phyloP scores from a whole-genome alignment of 2,797 vertebrate species.

The Cirrhinus molitorella region DNA sequence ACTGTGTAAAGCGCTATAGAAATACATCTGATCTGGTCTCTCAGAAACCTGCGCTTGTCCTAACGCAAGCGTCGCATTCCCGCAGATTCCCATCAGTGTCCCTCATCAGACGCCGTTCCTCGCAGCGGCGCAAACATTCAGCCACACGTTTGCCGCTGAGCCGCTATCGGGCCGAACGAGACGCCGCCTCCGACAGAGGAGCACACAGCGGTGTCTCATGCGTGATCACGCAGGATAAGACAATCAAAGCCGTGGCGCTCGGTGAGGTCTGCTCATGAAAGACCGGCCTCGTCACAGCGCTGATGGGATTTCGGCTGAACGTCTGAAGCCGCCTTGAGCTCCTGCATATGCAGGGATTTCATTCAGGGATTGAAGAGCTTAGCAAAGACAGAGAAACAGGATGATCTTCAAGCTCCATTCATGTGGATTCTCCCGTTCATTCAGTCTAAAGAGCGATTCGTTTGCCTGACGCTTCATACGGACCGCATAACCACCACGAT shows the following conservation, averaged over 20 bases:
- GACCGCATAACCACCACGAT: no score
- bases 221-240: slow-evolving; percentile 7
- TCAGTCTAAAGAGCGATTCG: background rate
- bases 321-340: background rate
- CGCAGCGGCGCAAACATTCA: no score
- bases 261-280: slow-evolving; percentile 23
- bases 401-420: background rate
- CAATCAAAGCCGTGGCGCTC: slow-evolving; percentile 23
- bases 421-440: background rate
- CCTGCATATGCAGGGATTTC: slow-evolving; percentile 48
- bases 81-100: background rate
- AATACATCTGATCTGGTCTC: no score
- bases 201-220: background rate
- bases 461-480: no score
- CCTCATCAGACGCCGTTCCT: no score
- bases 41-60: no score
- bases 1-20: background rate
- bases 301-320: slow-evolving; percentile 8
- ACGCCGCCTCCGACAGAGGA: background rate
- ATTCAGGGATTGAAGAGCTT: slow-evolving; percentile 4
- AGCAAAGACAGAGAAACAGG: background rate
- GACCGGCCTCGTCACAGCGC: background rate
- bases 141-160: background rate
- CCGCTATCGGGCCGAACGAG: background rate
- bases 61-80: background rate